A percentile compares a stretch with the other conserved stretches of the same genome.
These are phyloP conservation scores for Elephas maximus DNA, from an alignment of 2,113 vertebrate genomes.

Conservation along the genomic window DNA sequence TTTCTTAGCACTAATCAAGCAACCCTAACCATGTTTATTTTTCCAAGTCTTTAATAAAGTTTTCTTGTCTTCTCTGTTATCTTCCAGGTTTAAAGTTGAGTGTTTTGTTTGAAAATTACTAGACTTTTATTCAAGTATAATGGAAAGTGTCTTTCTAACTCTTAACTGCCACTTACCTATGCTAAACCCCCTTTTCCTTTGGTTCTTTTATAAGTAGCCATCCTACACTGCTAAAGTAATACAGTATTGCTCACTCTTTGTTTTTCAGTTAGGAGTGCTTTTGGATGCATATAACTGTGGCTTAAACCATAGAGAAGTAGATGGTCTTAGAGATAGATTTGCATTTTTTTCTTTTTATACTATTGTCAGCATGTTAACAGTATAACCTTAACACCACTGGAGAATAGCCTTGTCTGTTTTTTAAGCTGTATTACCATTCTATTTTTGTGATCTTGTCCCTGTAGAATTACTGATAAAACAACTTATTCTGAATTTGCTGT, in stretches of 20 bases:
- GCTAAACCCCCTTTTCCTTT: background rate
- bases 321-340: background rate
- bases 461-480: background rate
- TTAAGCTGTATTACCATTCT: background rate
- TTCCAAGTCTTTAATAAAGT: background rate
- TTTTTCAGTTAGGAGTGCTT: background rate
- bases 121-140: background rate
- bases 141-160: constrained; percentile 1
- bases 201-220: background rate
- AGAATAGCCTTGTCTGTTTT: background rate
- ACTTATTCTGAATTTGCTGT: background rate
- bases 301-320: background rate
- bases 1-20: background rate
- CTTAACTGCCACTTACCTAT: background rate
- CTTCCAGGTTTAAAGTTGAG: background rate
- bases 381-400: background rate
- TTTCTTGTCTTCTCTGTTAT: background rate
- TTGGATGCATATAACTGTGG: background rate
- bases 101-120: constrained; percentile 26
- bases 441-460: background rate
- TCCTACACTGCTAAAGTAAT: background rate
- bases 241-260: background rate
- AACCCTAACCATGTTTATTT: background rate
- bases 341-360: background rate
- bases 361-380: background rate